Percentiles rank a stretch among this genome's conserved stretches.
These are phyloP conservation scores for Microctonus aethiopoides DNA, from an alignment of 2,888 invertebrate species.

Conservation along the genomic window DNA sequence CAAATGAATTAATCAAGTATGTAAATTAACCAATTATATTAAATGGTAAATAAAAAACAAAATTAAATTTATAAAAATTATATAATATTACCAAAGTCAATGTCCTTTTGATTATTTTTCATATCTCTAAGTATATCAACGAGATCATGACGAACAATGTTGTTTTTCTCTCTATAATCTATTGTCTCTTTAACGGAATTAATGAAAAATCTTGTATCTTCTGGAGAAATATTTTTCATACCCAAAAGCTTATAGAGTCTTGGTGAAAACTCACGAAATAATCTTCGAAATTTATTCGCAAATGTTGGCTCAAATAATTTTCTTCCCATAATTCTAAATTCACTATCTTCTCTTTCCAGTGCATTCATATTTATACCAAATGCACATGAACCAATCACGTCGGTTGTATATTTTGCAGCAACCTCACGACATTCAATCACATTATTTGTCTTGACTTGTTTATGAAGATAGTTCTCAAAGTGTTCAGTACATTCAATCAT, in stretches of 20 bases:
- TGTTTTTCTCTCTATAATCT: conserved; percentile 59
- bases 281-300: conserved; percentile 21
- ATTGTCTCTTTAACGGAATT: conserved; percentile 57
- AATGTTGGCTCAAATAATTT: conserved; percentile 47
- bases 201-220: conserved; percentile 54
- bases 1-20: conserved; percentile 7
- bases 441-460: conserved; percentile 36
- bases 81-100: conserved; percentile 28
- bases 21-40: too few relatives aligned
- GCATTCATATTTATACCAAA: conserved; percentile 61
- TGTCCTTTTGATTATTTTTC: conserved; percentile 43
- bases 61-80: neutral
- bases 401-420: conserved; percentile 59
- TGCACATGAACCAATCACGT: conserved; percentile 62
- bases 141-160: conserved; percentile 65
- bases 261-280: conserved; percentile 36
- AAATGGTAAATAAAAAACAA: neutral
- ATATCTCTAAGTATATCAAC: conserved; percentile 63
- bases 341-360: conserved; percentile 50
- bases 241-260: conserved; percentile 42
- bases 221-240: conserved; percentile 36
- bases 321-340: conserved; percentile 57
- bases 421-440: conserved; percentile 41
- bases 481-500: conserved; percentile 62
- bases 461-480: conserved; percentile 62